phyloP scores from a whole-genome alignment of 2,797 vertebrate genomes.

The Pangasius mekongensis region DNA sequence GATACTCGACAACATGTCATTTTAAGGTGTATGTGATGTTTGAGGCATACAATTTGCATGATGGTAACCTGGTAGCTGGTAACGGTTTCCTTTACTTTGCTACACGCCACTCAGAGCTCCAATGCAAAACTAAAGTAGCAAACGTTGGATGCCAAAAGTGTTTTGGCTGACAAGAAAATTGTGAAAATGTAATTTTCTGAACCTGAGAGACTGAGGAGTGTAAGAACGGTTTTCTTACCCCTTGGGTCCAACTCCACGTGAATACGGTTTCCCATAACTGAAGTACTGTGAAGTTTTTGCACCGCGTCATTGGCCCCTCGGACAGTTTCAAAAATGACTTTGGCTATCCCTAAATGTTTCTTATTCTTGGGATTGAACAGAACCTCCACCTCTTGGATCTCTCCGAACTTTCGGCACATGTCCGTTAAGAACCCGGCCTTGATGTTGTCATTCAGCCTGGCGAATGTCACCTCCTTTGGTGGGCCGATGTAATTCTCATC shows the following conservation, averaged over 20 bases:
- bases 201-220: neutral
- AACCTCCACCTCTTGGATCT: constrained; percentile 91
- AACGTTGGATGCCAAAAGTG: neutral
- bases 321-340: constrained; percentile 91
- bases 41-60: neutral
- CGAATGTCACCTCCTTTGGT: constrained; percentile 96
- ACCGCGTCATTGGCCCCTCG: constrained; percentile 87
- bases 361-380: constrained; percentile 93
- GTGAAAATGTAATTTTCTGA: neutral
- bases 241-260: constrained; percentile 96
- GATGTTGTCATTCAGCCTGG: constrained; percentile 94
- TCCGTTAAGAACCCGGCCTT: constrained; percentile 87
- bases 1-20: neutral
- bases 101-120: neutral
- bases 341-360: constrained; percentile 94
- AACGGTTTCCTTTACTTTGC: neutral
- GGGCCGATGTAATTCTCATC: constrained; percentile 94
- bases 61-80: neutral
- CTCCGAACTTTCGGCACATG: constrained; percentile 93
- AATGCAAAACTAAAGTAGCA: neutral
- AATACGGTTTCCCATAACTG: constrained; percentile 97
- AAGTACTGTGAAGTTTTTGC: constrained; percentile 88
- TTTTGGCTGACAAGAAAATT: neutral
- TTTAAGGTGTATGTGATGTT: neutral
- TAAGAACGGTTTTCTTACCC: constrained; percentile 74